Percentiles rank a stretch among this genome's conserved stretches.
Conservation (phyloP, 2,797 vertebrate genomes). For the Lithobates sylvaticus region DNA sequence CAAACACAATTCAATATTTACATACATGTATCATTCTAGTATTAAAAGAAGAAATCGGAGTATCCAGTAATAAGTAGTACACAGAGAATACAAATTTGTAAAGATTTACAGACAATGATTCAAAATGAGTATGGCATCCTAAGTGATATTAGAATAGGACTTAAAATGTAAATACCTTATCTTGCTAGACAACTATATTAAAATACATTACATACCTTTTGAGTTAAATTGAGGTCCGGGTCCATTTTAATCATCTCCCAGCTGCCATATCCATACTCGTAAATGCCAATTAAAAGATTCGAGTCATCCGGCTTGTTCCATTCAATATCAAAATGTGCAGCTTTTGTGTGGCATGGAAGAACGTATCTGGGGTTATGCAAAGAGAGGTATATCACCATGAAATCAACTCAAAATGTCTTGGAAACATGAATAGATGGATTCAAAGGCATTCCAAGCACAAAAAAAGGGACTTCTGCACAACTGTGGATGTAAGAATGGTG, state of each 20-base stretch:
- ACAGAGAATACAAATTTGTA: too few species aligned
- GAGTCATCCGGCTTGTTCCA: slow-evolving; percentile 97
- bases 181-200: background rate
- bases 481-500: too few species aligned
- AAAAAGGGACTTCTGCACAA: background rate
- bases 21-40: too few species aligned
- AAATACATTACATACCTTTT: slow-evolving; percentile 83
- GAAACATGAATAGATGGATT: background rate
- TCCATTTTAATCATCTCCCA: slow-evolving; percentile 99
- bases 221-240: slow-evolving; percentile 96
- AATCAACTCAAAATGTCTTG: background rate
- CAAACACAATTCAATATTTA: too few species aligned
- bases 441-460: background rate
- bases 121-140: too few species aligned
- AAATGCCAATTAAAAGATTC: slow-evolving; percentile 96
- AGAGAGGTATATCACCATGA: background rate
- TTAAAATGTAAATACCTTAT: too few species aligned
- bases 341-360: slow-evolving; percentile 94
- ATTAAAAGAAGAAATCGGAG: too few species aligned
- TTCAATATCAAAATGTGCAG: slow-evolving; percentile 96
- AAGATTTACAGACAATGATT: too few species aligned
- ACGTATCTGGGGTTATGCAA: slow-evolving; percentile 81
- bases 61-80: too few species aligned
- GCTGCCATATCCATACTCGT: slow-evolving; percentile 98
- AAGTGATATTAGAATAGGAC: too few species aligned